Percentiles rank a stretch among this genome's conserved stretches.
Conservation (phyloP, 2,888 invertebrate genomes). For the Cantharis rufa region DNA sequence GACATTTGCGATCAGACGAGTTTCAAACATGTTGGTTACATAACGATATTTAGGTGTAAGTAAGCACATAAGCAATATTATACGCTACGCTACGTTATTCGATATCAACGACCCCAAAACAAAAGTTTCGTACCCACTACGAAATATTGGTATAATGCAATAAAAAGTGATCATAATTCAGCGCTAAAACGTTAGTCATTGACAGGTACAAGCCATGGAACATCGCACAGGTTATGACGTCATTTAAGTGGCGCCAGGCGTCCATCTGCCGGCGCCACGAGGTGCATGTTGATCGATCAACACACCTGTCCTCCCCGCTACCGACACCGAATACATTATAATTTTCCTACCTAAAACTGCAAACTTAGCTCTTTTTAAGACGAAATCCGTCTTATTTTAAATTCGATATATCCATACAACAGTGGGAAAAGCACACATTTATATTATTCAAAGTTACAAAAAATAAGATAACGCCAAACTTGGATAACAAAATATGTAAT, state of each 20-base stretch:
- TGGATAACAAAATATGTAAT: not conserved
- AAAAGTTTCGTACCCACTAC: not conserved
- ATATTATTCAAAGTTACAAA: not conserved
- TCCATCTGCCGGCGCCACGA: constrained; percentile 50
- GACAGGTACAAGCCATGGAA: constrained; percentile 39
- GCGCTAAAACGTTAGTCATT: constrained; percentile 28
- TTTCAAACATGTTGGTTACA: constrained; percentile 12
- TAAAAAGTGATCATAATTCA: not conserved
- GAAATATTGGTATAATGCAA: not conserved
- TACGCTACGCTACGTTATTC: not conserved
- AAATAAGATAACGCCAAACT: not conserved
- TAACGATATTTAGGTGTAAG: constrained; percentile 3
- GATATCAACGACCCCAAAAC: not conserved
- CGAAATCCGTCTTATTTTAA: not conserved
- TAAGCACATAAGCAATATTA: not conserved
- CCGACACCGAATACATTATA: constrained; percentile 7
- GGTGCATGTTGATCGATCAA: constrained; percentile 53
- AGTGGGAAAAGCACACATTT: not conserved
- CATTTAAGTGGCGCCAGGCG: constrained; percentile 31
- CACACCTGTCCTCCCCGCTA: constrained; percentile 41
- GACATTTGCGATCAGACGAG: constrained; percentile 34
- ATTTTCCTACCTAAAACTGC: constrained; percentile 1
- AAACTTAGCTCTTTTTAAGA: not conserved
- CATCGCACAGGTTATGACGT: constrained; percentile 38
- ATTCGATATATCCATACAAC: not conserved